These are phyloP conservation scores for Zelostemma sp. DNA, from an alignment of 1,140 invertebrate genomes.

Conservation along the genomic window DNA sequence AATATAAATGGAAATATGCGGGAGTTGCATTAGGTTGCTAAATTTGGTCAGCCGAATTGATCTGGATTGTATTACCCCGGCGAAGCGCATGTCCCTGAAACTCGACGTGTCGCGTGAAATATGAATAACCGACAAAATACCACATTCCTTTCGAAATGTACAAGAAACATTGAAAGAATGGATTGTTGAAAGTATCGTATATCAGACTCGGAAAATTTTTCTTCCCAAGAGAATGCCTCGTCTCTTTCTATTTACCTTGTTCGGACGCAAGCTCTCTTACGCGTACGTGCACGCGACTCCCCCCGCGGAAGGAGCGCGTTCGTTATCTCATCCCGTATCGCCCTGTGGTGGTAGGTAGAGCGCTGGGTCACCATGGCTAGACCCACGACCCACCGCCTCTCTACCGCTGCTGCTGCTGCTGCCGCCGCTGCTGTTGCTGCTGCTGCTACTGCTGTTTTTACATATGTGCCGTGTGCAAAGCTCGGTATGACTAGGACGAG, in stretches of 20 bases:
- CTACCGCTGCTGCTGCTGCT: conserved; percentile 21
- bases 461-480: conserved; percentile 70
- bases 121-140: conserved; percentile 11
- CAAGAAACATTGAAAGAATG: too few species aligned
- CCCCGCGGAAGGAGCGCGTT: not conserved
- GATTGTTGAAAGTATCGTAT: too few species aligned
- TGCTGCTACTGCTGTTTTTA: conserved; percentile 59
- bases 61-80: conserved; percentile 43
- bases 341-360: too few species aligned
- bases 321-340: not conserved
- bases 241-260: too few species aligned
- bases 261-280: too few species aligned
- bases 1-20: too few species aligned
- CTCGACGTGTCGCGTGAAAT: conserved; percentile 9
- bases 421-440: conserved; percentile 19
- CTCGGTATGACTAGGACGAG: conserved; percentile 68
- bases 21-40: conserved; percentile 39
- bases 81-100: conserved; percentile 41
- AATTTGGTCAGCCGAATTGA: conserved; percentile 40
- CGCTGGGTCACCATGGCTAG: too few species aligned
- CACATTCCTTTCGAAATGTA: too few species aligned
- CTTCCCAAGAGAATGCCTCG: too few species aligned
- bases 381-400: too few species aligned
- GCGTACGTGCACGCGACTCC: not conserved
- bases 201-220: too few species aligned